Conservation (phyloP, 2,113 vertebrate species). For the Odocoileus hemionus region DNA sequence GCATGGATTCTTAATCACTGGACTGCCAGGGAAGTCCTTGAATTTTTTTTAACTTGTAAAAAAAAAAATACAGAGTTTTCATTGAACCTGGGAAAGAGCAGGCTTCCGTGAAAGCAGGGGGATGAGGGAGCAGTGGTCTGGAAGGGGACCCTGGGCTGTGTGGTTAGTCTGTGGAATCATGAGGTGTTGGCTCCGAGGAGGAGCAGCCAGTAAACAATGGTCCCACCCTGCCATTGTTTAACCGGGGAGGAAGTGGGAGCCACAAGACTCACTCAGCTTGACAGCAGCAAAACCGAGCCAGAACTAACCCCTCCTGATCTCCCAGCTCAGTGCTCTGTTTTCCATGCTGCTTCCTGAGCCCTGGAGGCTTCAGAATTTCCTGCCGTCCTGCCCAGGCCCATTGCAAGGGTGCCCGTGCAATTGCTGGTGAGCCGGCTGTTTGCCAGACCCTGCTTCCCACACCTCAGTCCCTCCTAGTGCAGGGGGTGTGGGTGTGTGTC, state of each 20-base stretch:
- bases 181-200: background rate
- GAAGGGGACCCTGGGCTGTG: background rate
- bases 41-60: background rate
- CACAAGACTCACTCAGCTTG: background rate
- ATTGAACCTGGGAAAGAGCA: background rate
- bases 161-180: background rate
- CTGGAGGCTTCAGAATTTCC: background rate
- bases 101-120: background rate
- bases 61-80: background rate
- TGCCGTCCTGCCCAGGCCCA: background rate
- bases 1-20: background rate
- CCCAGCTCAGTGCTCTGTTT: background rate
- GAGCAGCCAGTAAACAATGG: background rate
- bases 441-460: background rate
- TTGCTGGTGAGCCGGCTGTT: background rate
- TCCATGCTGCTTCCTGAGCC: background rate
- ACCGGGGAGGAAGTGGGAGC: background rate
- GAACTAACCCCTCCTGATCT: slow-evolving; percentile 19
- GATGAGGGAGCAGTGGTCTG: too few relatives aligned
- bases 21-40: background rate
- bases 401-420: background rate
- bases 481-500: background rate
- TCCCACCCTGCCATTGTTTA: background rate
- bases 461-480: background rate
- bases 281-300: background rate